Evolutionary conservation across 2,888 invertebrate species (phyloP).

Genomic region (Thera britannica): DNA sequence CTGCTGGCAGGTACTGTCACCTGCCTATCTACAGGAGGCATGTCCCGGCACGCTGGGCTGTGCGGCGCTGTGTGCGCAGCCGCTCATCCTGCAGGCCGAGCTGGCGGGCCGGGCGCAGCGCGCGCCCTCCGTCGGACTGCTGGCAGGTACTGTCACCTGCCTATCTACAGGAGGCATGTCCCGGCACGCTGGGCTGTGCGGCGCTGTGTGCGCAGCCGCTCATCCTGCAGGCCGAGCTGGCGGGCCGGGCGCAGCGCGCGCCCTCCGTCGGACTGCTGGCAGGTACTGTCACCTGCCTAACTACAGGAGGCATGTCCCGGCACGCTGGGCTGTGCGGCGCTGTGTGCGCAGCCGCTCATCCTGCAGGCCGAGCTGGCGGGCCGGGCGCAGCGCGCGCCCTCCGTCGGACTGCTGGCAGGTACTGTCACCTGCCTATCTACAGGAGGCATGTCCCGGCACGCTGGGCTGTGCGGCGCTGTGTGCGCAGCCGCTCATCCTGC

Average conservation of each 20-base stretch:
- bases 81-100: conserved; percentile 89
- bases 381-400: conserved; percentile 86
- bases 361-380: conserved; percentile 88
- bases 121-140: conserved; percentile 87
- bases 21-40: conserved; percentile 51
- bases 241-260: conserved; percentile 85
- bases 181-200: conserved; percentile 87
- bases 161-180: conserved; percentile 60
- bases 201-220: conserved; percentile 89
- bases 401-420: conserved; percentile 88
- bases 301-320: conserved; percentile 70
- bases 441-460: conserved; percentile 79
- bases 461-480: conserved; percentile 89
- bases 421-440: too few relatives aligned
- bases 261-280: conserved; percentile 89
- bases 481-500: conserved; percentile 88
- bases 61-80: conserved; percentile 89
- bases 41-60: conserved; percentile 86
- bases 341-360: conserved; percentile 88
- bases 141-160: conserved; percentile 76
- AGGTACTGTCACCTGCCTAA: conserved; percentile 54
- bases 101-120: conserved; percentile 86
- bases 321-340: conserved; percentile 88
- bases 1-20: conserved; percentile 84
- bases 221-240: conserved; percentile 88